These are phyloP conservation scores for Pocillopora grandis DNA, from an alignment of 92 coral and sea anemone genomes.

Conservation along the genomic window DNA sequence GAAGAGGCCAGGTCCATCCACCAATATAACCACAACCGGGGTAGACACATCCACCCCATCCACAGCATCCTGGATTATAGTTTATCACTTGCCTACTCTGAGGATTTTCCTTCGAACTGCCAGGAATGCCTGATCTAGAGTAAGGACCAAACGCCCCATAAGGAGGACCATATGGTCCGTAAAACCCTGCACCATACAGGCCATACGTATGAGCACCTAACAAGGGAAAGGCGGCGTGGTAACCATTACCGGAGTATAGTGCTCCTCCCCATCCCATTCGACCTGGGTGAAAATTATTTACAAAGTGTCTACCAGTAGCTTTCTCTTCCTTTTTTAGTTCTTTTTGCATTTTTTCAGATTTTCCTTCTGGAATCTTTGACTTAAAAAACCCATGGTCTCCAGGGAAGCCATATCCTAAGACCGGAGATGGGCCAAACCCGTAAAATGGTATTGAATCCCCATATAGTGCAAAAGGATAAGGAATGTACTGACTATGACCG, in stretches of 20 bases:
- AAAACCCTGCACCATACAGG: slow-evolving; percentile 35
- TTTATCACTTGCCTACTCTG: slow-evolving; percentile 72
- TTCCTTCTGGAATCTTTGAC: slow-evolving; percentile 50
- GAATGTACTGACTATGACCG: slow-evolving; percentile 36
- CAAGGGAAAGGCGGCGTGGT: slow-evolving; percentile 54
- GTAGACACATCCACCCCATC: slow-evolving; percentile 83
- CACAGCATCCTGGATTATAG: slow-evolving; percentile 93
- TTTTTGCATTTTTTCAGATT: slow-evolving; percentile 33
- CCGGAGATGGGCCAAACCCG: slow-evolving; percentile 16
- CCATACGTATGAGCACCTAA: slow-evolving; percentile 47
- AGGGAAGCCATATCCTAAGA: slow-evolving; percentile 36
- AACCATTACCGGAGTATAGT: slow-evolving; percentile 64
- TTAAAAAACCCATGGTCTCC: slow-evolving; percentile 62
- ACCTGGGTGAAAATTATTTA: slow-evolving; percentile 76
- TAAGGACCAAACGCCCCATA: slow-evolving; percentile 40
- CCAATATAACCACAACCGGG: slow-evolving; percentile 83
- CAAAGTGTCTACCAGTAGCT: slow-evolving; percentile 52
- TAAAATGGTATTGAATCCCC: slow-evolving; percentile 7
- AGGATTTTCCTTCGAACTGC: slow-evolving; percentile 31
- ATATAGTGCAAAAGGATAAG: slow-evolving; percentile 30
- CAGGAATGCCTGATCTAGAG: slow-evolving; percentile 26
- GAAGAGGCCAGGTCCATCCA: slow-evolving; percentile 44
- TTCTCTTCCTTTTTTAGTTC: slow-evolving; percentile 30
- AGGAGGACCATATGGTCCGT: slow-evolving; percentile 46
- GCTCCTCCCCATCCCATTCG: slow-evolving; percentile 89